Evolutionary conservation across 1,140 invertebrate species (phyloP).

Genomic region (Adelges cooleyi): DNA sequence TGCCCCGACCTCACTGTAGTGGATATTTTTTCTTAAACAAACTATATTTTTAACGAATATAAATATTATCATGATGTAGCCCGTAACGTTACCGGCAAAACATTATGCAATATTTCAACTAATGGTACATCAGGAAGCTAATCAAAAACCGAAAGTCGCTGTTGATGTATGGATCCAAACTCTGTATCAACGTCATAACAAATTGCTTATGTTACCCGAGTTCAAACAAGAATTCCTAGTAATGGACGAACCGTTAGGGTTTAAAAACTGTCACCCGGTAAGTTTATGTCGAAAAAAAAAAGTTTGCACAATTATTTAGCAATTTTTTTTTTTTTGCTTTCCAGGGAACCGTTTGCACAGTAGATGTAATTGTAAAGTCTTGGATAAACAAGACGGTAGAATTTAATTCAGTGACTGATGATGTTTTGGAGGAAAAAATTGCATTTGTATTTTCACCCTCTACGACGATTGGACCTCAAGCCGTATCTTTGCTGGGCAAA

Average conservation of each 20-base stretch:
- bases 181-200: constrained; percentile 19
- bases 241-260: constrained; percentile 15
- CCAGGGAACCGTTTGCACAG: constrained; percentile 13
- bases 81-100: constrained; percentile 16
- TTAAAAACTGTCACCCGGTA: constrained; percentile 22
- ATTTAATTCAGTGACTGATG: constrained; percentile 9
- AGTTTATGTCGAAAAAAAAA: not conserved
- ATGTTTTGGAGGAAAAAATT: constrained; percentile 16
- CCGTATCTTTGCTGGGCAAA: constrained; percentile 9
- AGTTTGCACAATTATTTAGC: too few species aligned
- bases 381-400: constrained; percentile 17
- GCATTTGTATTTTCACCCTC: constrained; percentile 2
- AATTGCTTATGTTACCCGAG: constrained; percentile 4
- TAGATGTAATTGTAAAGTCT: constrained; percentile 21
- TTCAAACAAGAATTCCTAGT: constrained; percentile 20
- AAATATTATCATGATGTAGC: not conserved
- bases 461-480: constrained; percentile 6
- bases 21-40: too few species aligned
- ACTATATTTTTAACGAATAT: not conserved
- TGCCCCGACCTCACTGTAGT: too few species aligned
- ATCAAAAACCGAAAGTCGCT: constrained; percentile 14
- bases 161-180: constrained; percentile 27
- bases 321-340: not conserved
- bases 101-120: constrained; percentile 24
- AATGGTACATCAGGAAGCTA: not conserved